Percentiles rank a stretch among this genome's conserved stretches.
Evolutionary conservation across 2,888 invertebrate genomes (phyloP).

Genomic region (Dendrolimus pini): DNA sequence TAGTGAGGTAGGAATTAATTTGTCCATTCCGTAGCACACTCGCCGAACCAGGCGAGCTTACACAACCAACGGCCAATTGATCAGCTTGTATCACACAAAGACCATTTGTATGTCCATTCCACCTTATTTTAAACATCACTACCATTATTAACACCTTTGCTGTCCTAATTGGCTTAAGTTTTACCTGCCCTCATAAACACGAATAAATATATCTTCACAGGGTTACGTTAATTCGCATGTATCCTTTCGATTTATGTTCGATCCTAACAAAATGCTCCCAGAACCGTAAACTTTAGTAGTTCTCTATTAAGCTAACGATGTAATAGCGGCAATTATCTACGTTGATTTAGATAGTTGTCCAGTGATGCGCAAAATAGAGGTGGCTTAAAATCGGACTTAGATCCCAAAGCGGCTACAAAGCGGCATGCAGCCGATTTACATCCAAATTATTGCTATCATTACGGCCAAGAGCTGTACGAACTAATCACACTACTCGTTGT

Average conservation of each 20-base stretch:
- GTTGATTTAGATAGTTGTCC: slow-evolving; percentile 62
- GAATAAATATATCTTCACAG: neutral
- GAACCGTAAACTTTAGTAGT: slow-evolving; percentile 23
- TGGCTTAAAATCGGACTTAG: slow-evolving; percentile 61
- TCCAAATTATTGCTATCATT: slow-evolving; percentile 73
- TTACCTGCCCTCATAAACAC: too few species aligned
- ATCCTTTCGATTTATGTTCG: slow-evolving; percentile 4
- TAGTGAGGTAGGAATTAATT: too few species aligned
- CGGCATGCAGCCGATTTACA: slow-evolving; percentile 64
- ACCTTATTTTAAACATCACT: too few species aligned
- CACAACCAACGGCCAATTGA: too few species aligned
- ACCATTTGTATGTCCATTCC: too few species aligned
- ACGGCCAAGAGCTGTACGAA: slow-evolving; percentile 38
- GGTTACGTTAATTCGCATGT: neutral
- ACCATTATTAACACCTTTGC: too few species aligned
- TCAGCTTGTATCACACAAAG: too few species aligned
- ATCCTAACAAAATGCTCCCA: slow-evolving; percentile 15
- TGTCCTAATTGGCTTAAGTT: too few species aligned
- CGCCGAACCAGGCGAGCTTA: too few species aligned
- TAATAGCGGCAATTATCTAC: slow-evolving; percentile 51
- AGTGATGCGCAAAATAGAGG: slow-evolving; percentile 64
- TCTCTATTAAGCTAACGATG: slow-evolving; percentile 41
- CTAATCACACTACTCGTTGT: slow-evolving; percentile 49
- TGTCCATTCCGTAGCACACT: too few species aligned
- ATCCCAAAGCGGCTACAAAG: slow-evolving; percentile 69